Evolutionary conservation across 2,797 vertebrate species (phyloP).

Genomic region (Holocentrus rufus): DNA sequence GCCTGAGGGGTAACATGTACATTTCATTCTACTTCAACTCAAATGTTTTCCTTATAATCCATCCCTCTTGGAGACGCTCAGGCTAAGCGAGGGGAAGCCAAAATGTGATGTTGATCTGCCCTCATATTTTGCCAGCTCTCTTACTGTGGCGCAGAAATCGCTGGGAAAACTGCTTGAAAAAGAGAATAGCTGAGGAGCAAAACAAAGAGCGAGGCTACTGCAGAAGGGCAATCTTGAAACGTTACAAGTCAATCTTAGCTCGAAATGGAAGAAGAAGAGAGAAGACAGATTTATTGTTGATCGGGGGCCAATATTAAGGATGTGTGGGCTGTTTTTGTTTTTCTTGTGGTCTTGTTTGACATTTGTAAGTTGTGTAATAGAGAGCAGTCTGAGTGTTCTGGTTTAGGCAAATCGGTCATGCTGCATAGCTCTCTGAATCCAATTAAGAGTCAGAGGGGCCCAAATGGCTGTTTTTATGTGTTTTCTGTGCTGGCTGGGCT

Average conservation of each 20-base stretch:
- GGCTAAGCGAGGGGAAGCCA: constrained; percentile 64
- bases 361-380: constrained; percentile 76
- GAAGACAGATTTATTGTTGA: constrained; percentile 46
- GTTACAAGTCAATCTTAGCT: constrained; percentile 43
- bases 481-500: constrained; percentile 74
- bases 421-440: constrained; percentile 81
- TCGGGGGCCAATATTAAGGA: constrained; percentile 64
- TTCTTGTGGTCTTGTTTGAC: constrained; percentile 76
- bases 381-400: constrained; percentile 72
- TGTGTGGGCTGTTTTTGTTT: constrained; percentile 48
- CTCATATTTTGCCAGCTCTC: constrained; percentile 66
- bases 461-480: constrained; percentile 75
- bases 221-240: constrained; percentile 46
- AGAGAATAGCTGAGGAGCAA: constrained; percentile 55
- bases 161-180: constrained; percentile 56
- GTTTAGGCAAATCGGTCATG: constrained; percentile 75
- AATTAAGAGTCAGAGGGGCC: constrained; percentile 80
- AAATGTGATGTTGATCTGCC: constrained; percentile 69
- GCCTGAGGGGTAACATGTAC: constrained; percentile 35
- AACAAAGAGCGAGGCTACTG: constrained; percentile 30
- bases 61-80: constrained; percentile 57
- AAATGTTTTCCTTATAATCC: constrained; percentile 73
- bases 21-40: constrained; percentile 55
- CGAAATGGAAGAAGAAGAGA: constrained; percentile 43
- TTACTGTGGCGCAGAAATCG: constrained; percentile 43